Evolutionary conservation across 2,113 vertebrate genomes (phyloP), one percentile per base, ranked within the genome.

Genomic region (Ictalurus furcatus): DNA sequence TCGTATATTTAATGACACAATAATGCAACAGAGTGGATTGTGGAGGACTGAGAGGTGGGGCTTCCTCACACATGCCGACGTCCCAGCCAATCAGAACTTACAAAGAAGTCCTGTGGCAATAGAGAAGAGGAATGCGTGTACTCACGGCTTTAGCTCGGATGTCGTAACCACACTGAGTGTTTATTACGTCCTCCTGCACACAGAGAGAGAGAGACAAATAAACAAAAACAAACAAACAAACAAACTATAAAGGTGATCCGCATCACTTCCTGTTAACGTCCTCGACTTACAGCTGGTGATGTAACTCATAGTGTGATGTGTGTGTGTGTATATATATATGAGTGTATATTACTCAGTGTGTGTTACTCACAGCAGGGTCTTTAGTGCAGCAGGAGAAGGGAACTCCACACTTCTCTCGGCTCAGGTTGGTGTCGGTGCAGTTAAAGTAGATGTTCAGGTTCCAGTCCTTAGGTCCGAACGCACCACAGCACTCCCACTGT

Each of bases 401-500:
- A 58, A 99, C 98, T 0, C 98, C 98, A 4, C 98, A 99, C 90
- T 97, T 97, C 92, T 99, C 98, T 88, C 98, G 96, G 91, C 98
- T 99, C 11, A 98, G 97, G 0, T 99, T 99, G 88, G 97, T 96
- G 93, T 99, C 98, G 48, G 98, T 99, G 96, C 98, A 99, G 95
- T 99, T 99, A 94, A 99, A 99, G 95, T 99, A 99, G 95, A 99
- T 98, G 94, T 99, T 99, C 94, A 99, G 95, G 95, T 99, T 97
- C 98, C 98, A 99, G 94, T 99, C 98, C 76, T 98, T 97, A 1
- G 98, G 97, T 91, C 97, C 97, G 92, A 98, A 99, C 86, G 98
- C 98, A 89, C 98, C 98, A 93, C 98, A 99, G 92, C 98, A 99
- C 92, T 99, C 97, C 98, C 98, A 99, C 98, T 99, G 91, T 83